Conservation (phyloP, 2,888 invertebrate genomes). For the Cantharis lateralis region DNA sequence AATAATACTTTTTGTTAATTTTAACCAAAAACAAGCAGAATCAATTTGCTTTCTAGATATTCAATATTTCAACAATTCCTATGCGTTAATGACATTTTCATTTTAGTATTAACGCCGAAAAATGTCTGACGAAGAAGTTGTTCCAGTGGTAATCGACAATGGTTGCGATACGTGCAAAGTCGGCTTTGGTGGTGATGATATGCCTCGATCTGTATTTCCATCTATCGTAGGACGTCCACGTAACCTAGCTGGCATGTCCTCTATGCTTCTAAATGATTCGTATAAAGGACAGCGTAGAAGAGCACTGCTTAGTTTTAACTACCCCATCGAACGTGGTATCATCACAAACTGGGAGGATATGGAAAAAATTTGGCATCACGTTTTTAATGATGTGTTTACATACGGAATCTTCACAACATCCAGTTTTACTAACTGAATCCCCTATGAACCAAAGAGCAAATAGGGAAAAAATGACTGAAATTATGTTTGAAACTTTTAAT, state of each 20-base stretch:
- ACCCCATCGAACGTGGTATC: slow-evolving; percentile 96
- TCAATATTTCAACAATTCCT: no score
- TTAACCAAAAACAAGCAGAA: no score
- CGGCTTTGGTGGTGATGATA: slow-evolving; percentile 95
- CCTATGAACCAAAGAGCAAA: slow-evolving; percentile 89
- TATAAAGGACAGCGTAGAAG: slow-evolving; percentile 96
- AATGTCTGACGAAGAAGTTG: slow-evolving; percentile 92
- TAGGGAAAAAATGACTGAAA: slow-evolving; percentile 89
- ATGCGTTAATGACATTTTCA: no score
- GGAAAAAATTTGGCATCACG: slow-evolving; percentile 99
- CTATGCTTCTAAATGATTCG: slow-evolving; percentile 92
- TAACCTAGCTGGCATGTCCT: slow-evolving; percentile 94
- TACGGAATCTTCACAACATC: slow-evolving; percentile 90
- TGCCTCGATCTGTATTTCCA: slow-evolving; percentile 93
- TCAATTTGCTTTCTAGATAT: no score
- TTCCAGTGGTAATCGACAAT: slow-evolving; percentile 94
- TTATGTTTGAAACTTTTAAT: slow-evolving; percentile 93
- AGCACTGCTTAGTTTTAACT: slow-evolving; percentile 93
- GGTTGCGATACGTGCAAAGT: slow-evolving; percentile 98
- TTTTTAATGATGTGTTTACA: slow-evolving; percentile 97
- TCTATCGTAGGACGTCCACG: slow-evolving; percentile 93
- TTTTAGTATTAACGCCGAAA: slow-evolving; percentile 46
- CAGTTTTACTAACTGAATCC: slow-evolving; percentile 84
- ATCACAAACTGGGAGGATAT: slow-evolving; percentile 99
- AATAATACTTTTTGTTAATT: no score